Percentiles rank a stretch among this genome's conserved stretches.
Conservation (phyloP, 2,797 vertebrate genomes). For the Paramormyrops hopkinsi region DNA sequence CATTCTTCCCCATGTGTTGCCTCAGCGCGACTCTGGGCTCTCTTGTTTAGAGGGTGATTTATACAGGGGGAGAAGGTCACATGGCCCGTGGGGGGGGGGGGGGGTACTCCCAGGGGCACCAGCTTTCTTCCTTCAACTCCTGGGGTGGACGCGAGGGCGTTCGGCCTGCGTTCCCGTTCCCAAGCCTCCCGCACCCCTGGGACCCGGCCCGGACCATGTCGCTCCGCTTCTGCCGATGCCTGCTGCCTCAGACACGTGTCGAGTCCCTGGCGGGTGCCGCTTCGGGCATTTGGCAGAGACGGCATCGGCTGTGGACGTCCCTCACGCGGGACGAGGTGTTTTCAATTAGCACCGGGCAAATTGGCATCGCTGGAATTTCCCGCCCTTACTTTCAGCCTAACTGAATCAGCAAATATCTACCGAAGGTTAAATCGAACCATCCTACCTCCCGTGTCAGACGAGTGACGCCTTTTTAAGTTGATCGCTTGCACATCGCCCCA, state of each 20-base stretch:
- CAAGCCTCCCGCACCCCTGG: slow-evolving; percentile 61
- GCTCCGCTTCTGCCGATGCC: slow-evolving; percentile 61
- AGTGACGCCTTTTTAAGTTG: background rate
- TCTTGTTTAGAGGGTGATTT: slow-evolving; percentile 56
- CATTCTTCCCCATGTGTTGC: slow-evolving; percentile 63
- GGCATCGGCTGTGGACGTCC: background rate
- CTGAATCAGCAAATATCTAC: background rate
- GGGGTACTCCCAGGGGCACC: slow-evolving; percentile 44
- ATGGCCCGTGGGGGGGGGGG: slow-evolving; percentile 49
- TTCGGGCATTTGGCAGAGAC: slow-evolving; percentile 43
- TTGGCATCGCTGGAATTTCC: background rate
- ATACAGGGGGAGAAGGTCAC: slow-evolving; percentile 50
- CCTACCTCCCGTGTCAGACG: background rate
- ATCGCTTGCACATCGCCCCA: background rate
- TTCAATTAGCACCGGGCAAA: background rate
- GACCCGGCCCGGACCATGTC: slow-evolving; percentile 30
- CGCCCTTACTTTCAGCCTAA: background rate
- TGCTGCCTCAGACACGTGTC: slow-evolving; percentile 64
- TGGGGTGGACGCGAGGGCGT: slow-evolving; percentile 55
- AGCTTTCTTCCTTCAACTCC: slow-evolving; percentile 63
- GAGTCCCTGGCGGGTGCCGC: slow-evolving; percentile 50
- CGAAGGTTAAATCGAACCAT: background rate
- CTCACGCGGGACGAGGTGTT: background rate
- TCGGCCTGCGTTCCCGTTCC: slow-evolving; percentile 64
- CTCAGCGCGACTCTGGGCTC: slow-evolving; percentile 57